Percentiles rank a stretch among this genome's conserved stretches.
phyloP scores from a whole-genome alignment of 2,888 invertebrate species.

The Andrena fulva region DNA sequence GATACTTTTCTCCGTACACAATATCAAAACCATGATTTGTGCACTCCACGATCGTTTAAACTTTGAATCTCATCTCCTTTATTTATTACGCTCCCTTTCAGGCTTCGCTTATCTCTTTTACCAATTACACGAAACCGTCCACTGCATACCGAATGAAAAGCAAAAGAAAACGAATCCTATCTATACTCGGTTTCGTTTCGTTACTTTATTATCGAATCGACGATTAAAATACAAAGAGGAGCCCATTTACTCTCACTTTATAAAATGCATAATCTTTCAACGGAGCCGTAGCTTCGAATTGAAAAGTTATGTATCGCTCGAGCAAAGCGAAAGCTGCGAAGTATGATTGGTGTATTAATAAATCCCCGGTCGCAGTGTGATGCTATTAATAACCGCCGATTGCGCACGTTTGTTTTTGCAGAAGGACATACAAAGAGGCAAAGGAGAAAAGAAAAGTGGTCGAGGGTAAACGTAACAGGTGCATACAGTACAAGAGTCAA shows the following conservation, averaged over 20 bases:
- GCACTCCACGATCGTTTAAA: neutral
- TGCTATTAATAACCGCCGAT: slow-evolving; percentile 39
- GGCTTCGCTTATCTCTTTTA: neutral
- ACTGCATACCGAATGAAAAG: no score
- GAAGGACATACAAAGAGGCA: slow-evolving; percentile 78
- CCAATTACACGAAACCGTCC: neutral
- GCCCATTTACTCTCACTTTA: no score
- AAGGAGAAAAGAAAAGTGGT: slow-evolving; percentile 66
- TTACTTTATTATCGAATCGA: no score
- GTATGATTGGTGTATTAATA: slow-evolving; percentile 4
- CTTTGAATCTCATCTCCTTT: neutral
- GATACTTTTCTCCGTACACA: no score
- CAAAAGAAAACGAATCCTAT: no score
- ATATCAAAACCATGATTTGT: neutral
- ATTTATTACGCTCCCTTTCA: no score
- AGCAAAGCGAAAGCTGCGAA: no score
- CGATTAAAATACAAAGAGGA: no score
- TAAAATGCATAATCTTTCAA: no score
- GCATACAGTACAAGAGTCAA: slow-evolving; percentile 81
- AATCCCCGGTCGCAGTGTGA: neutral
- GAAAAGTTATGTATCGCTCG: no score
- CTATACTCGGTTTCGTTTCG: no score
- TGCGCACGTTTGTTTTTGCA: slow-evolving; percentile 66
- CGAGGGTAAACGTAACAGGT: slow-evolving; percentile 82
- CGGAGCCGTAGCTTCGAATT: no score